Conservation (phyloP, 2,888 invertebrate genomes). For the Calameuta idolon region DNA sequence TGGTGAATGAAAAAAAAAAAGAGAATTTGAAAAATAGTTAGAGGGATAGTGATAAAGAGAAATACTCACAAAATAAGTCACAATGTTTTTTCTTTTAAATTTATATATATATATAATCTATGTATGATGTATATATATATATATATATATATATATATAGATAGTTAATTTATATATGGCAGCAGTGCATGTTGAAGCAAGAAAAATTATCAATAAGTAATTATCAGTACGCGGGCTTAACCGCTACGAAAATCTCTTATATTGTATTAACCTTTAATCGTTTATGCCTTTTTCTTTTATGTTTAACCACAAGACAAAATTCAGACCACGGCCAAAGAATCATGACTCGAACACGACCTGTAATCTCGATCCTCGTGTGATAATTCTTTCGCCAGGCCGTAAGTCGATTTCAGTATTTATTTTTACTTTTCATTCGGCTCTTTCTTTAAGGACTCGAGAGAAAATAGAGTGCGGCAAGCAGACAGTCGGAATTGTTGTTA, state of each 20-base stretch:
- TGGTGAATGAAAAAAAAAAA: neutral
- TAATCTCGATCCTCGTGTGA: neutral
- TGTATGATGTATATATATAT: neutral
- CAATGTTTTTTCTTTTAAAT: neutral
- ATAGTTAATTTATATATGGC: constrained; percentile 24
- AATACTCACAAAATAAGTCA: neutral
- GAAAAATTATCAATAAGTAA: constrained; percentile 37
- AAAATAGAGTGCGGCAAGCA: neutral
- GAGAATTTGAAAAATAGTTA: constrained; percentile 13
- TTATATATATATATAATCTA: neutral
- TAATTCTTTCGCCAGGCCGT: neutral
- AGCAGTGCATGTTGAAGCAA: constrained; percentile 47
- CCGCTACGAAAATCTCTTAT: neutral
- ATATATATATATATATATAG: neutral
- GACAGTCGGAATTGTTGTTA: neutral
- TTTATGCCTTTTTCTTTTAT: neutral
- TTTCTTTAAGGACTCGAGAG: neutral
- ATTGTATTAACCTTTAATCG: neutral
- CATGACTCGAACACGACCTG: neutral
- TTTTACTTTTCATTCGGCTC: neutral
- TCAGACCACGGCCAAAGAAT: neutral
- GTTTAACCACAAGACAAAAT: neutral
- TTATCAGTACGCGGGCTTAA: neutral
- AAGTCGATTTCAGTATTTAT: neutral
- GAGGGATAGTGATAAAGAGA: constrained; percentile 20